Percentiles rank a stretch among this genome's conserved stretches.
phyloP scores from a whole-genome alignment of 2,888 invertebrate genomes.

The Hydropsyche betteni region DNA sequence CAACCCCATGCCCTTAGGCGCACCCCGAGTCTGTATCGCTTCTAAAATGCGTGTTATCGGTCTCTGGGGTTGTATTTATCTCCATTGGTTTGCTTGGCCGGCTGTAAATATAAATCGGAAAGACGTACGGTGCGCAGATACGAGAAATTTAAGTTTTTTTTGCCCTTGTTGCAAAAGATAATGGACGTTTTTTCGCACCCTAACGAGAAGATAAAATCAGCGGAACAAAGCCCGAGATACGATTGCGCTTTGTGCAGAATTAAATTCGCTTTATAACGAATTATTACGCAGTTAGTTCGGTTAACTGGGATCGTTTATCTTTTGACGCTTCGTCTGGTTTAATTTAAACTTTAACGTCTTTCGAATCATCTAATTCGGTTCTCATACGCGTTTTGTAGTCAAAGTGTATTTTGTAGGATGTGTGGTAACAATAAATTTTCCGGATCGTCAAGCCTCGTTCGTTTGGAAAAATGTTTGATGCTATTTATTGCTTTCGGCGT shows the following conservation, averaged over 20 bases:
- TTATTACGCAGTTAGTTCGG: neutral
- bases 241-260: neutral
- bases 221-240: neutral
- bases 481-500: conserved; percentile 5
- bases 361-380: too few species aligned
- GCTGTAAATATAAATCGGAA: conserved; percentile 50
- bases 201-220: neutral
- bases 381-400: too few species aligned
- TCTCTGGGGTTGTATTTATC: conserved; percentile 49
- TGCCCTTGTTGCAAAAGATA: neutral
- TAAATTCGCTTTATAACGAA: neutral
- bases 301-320: too few species aligned
- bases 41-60: conserved; percentile 48
- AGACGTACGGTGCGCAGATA: conserved; percentile 46
- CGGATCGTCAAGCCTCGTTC: conserved; percentile 16
- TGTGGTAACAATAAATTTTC: conserved; percentile 24
- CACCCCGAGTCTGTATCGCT: conserved; percentile 33
- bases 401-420: too few species aligned
- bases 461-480: conserved; percentile 9
- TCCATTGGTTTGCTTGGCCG: conserved; percentile 50
- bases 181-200: conserved; percentile 19
- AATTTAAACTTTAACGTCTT: too few species aligned
- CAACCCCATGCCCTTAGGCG: conserved; percentile 7
- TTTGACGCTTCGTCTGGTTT: too few species aligned
- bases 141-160: conserved; percentile 25